Percentiles rank a stretch among this genome's conserved stretches.
phyloP scores from a whole-genome alignment of 2,797 vertebrate genomes.

The Myotis pilosus region DNA sequence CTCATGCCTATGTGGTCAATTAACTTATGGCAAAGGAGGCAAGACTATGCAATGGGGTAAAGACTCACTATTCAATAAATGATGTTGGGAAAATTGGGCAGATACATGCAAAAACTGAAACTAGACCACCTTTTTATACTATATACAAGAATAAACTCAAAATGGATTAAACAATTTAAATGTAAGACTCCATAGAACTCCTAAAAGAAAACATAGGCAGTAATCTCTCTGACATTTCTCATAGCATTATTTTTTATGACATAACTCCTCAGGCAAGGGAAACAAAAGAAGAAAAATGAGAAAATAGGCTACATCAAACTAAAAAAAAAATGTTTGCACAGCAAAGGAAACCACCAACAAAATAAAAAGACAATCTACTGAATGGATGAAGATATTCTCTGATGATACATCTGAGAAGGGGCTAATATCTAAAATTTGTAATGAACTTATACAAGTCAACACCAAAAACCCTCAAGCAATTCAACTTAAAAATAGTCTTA shows the following conservation, averaged over 20 bases:
- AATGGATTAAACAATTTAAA: not conserved
- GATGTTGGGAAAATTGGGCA: not conserved
- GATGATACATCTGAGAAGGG: not conserved
- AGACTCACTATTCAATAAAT: not conserved
- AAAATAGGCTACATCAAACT: not conserved
- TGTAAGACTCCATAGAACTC: not conserved
- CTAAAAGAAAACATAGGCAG: not conserved
- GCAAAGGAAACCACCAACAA: not conserved
- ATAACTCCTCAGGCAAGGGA: not conserved
- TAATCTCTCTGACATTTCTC: not conserved
- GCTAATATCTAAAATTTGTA: not conserved
- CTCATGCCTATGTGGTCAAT: not conserved
- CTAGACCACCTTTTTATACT: not conserved
- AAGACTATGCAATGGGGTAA: not conserved
- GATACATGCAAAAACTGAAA: not conserved
- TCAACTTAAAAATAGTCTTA: not conserved
- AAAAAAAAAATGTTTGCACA: not conserved
- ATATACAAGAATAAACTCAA: not conserved
- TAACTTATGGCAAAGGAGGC: not conserved
- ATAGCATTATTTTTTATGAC: not conserved
- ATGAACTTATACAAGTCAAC: not conserved
- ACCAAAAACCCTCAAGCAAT: not conserved
- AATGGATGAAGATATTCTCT: not conserved
- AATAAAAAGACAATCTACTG: not conserved
- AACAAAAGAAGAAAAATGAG: not conserved